phyloP scores from a whole-genome alignment of 2,888 invertebrate species.

The Apotomis capreana region DNA sequence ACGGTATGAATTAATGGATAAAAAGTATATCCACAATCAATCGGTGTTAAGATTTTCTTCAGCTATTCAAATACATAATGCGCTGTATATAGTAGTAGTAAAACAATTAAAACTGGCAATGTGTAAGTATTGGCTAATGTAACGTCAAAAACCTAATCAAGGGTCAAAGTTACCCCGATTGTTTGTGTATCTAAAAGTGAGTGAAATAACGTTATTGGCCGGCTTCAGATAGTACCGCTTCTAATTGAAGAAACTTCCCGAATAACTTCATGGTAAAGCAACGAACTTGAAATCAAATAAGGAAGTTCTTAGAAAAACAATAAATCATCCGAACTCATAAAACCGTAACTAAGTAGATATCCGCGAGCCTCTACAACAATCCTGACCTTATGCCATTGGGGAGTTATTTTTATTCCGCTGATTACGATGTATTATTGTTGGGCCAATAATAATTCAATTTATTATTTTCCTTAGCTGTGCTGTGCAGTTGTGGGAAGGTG shows the following conservation, averaged over 20 bases:
- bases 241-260: background rate
- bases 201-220: background rate
- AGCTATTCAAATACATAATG: too few relatives aligned
- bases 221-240: background rate
- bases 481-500: slow-evolving; percentile 49
- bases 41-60: too few relatives aligned
- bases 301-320: slow-evolving; percentile 31
- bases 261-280: background rate
- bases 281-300: slow-evolving; percentile 28
- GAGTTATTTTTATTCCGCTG: slow-evolving; percentile 47
- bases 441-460: slow-evolving; percentile 58
- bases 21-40: too few relatives aligned
- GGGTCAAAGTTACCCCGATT: too few relatives aligned
- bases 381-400: slow-evolving; percentile 50
- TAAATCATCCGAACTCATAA: slow-evolving; percentile 33
- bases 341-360: slow-evolving; percentile 37
- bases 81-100: too few relatives aligned
- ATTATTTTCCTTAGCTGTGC: slow-evolving; percentile 50
- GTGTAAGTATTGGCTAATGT: too few relatives aligned
- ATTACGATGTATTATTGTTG: slow-evolving; percentile 57
- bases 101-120: too few relatives aligned
- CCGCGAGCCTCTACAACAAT: slow-evolving; percentile 16
- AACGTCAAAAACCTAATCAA: too few relatives aligned
- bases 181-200: too few relatives aligned
- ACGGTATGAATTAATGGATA: too few relatives aligned